Percentiles rank a stretch among this genome's conserved stretches.
phyloP scores from a whole-genome alignment of 2,113 vertebrate species.

The Xenopus borealis region DNA sequence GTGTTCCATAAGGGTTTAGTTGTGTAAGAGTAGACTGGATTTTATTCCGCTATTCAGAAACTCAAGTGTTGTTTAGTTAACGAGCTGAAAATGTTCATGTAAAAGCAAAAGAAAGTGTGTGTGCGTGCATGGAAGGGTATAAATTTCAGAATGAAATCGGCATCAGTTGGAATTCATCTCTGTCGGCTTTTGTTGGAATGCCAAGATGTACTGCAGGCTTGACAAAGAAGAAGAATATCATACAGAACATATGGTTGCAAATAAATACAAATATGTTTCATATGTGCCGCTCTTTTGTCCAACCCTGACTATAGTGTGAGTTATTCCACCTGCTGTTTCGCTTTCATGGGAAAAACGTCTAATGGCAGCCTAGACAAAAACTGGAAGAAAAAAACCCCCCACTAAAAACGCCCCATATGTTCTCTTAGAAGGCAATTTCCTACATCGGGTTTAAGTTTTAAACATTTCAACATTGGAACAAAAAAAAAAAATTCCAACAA shows the following conservation, averaged over 20 bases:
- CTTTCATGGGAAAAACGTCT: slow-evolving; percentile 3
- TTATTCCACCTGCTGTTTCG: slow-evolving; percentile 18
- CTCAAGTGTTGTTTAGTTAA: too few relatives aligned
- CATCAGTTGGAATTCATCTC: slow-evolving; percentile 4
- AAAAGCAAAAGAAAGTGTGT: too few relatives aligned
- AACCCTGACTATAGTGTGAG: slow-evolving; percentile 19
- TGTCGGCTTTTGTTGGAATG: slow-evolving; percentile 15
- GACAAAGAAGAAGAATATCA: slow-evolving; percentile 10
- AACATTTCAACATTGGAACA: slow-evolving; percentile 18
- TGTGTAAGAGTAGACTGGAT: too few relatives aligned
- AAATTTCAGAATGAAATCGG: slow-evolving; percentile 14
- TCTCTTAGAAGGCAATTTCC: slow-evolving; percentile 21
- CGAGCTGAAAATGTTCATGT: too few relatives aligned
- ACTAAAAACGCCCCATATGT: slow-evolving; percentile 4
- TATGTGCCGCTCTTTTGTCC: slow-evolving; percentile 22
- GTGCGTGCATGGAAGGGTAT: too few relatives aligned
- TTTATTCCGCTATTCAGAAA: too few relatives aligned
- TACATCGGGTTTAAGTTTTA: slow-evolving; percentile 21
- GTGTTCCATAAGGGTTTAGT: too few relatives aligned
- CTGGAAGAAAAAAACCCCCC: not conserved
- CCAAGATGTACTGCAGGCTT: slow-evolving; percentile 31
- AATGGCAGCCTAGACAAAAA: not conserved
- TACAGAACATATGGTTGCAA: slow-evolving; percentile 26
- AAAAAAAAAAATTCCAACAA: not conserved
- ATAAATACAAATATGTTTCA: slow-evolving; percentile 32